A percentile compares a stretch with the other conserved stretches of the same genome.
Conservation (phyloP, 2,797 vertebrate species). For the Gephyroberyx darwinii region DNA sequence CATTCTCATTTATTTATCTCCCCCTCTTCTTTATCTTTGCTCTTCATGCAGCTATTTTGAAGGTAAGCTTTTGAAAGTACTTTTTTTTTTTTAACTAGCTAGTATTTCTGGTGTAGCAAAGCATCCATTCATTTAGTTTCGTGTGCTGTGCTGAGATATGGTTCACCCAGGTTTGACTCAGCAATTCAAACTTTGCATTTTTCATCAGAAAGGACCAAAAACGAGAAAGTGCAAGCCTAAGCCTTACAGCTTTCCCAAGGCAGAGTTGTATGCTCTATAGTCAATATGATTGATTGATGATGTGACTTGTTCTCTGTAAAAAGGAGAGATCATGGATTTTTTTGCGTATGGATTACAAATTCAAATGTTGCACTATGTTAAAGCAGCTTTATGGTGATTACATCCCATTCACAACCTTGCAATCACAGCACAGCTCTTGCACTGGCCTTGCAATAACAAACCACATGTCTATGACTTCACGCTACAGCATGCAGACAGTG, state of each 20-base stretch:
- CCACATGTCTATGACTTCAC: slow-evolving; percentile 80
- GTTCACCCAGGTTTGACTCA: slow-evolving; percentile 43
- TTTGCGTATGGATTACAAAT: slow-evolving; percentile 33
- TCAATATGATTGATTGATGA: background rate
- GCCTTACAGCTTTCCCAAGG: slow-evolving; percentile 21
- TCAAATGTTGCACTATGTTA: slow-evolving; percentile 59
- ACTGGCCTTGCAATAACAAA: slow-evolving; percentile 72
- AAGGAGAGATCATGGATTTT: too few relatives aligned
- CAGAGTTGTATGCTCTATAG: background rate
- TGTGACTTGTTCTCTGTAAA: background rate
- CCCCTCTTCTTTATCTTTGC: slow-evolving; percentile 38
- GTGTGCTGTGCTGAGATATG: slow-evolving; percentile 65
- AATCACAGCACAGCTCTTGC: slow-evolving; percentile 58
- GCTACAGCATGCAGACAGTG: slow-evolving; percentile 89
- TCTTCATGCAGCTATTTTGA: slow-evolving; percentile 75
- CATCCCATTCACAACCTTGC: slow-evolving; percentile 56
- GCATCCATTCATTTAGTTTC: slow-evolving; percentile 38
- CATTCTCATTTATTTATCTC: slow-evolving; percentile 57
- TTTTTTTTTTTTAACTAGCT: slow-evolving; percentile 36
- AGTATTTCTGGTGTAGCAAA: slow-evolving; percentile 34
- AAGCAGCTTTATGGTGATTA: slow-evolving; percentile 52
- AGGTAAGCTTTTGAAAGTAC: slow-evolving; percentile 76
- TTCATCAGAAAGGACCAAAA: slow-evolving; percentile 32
- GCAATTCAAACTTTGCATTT: slow-evolving; percentile 32
- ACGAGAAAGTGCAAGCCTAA: slow-evolving; percentile 37